phyloP scores from a whole-genome alignment of 2,888 invertebrate genomes.

The Caenorhabditis virilis region DNA sequence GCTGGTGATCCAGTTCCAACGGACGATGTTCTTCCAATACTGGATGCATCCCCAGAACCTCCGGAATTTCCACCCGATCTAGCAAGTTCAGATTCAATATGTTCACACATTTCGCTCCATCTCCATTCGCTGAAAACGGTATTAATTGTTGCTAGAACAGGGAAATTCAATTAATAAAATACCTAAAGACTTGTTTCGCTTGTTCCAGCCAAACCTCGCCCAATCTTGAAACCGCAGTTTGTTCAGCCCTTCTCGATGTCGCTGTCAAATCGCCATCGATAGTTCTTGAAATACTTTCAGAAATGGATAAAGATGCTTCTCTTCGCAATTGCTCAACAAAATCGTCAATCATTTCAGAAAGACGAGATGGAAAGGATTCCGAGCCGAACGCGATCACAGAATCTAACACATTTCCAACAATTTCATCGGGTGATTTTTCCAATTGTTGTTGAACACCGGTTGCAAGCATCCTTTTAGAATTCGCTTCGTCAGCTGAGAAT shows the following conservation, averaged over 20 bases:
- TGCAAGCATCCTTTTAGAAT: slow-evolving; percentile 36
- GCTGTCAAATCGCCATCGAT: slow-evolving; percentile 19
- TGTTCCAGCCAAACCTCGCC: slow-evolving; percentile 40
- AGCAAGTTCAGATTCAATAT: slow-evolving; percentile 28
- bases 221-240: slow-evolving; percentile 28
- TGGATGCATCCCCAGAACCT: slow-evolving; percentile 24
- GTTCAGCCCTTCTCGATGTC: slow-evolving; percentile 33
- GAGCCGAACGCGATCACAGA: slow-evolving; percentile 5
- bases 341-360: slow-evolving; percentile 35
- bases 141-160: too few species aligned
- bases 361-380: slow-evolving; percentile 23
- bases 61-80: slow-evolving; percentile 1
- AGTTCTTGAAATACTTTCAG: slow-evolving; percentile 29
- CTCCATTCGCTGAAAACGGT: slow-evolving; percentile 43
- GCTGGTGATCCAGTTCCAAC: slow-evolving; percentile 33
- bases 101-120: slow-evolving; percentile 46
- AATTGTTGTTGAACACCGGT: slow-evolving; percentile 31
- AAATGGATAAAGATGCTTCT: slow-evolving; percentile 29
- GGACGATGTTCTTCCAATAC: slow-evolving; percentile 25
- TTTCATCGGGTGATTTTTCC: slow-evolving; percentile 23
- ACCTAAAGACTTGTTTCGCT: slow-evolving; percentile 36
- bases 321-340: slow-evolving; percentile 39
- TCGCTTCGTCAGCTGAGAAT: slow-evolving; percentile 32
- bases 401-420: slow-evolving; percentile 15
- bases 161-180: slow-evolving; percentile 2